A percentile compares a stretch with the other conserved stretches of the same genome.
These are phyloP conservation scores for Allygus modestus DNA, from an alignment of 2,888 invertebrate genomes.

Conservation along the genomic window DNA sequence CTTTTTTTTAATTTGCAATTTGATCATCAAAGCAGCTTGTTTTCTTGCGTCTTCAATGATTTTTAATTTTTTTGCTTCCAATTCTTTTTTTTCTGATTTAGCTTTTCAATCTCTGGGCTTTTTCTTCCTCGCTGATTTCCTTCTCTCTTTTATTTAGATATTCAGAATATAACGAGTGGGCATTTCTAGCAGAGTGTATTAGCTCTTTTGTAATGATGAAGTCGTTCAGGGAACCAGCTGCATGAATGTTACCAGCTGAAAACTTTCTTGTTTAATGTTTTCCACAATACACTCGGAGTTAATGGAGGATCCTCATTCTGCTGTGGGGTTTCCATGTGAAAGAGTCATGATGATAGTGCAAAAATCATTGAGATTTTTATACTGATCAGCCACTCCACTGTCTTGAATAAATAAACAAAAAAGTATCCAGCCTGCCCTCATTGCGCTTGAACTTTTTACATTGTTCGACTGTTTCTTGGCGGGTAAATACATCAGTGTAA, in stretches of 20 bases:
- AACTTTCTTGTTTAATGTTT: constrained; percentile 26
- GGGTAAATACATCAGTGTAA: neutral
- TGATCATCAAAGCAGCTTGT: neutral
- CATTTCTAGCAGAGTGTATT: constrained; percentile 48
- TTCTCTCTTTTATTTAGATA: constrained; percentile 5
- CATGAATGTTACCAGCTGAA: neutral
- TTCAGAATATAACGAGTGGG: constrained; percentile 1
- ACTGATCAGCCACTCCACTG: neutral
- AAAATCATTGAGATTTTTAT: neutral
- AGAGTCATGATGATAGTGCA: neutral
- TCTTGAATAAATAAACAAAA: neutral
- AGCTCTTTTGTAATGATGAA: neutral
- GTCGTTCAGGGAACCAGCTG: neutral
- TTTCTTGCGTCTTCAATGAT: constrained; percentile 32
- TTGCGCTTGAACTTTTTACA: neutral
- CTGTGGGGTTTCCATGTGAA: constrained; percentile 19
- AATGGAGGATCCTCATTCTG: constrained; percentile 52
- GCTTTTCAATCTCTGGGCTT: constrained; percentile 13
- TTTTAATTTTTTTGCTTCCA: constrained; percentile 34
- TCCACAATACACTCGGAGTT: constrained; percentile 52
- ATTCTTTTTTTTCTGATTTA: neutral
- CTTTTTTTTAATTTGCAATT: too few species aligned
- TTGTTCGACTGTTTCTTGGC: neutral
- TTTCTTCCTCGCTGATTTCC: constrained; percentile 16
- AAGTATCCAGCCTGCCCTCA: constrained; percentile 1